Evolutionary conservation across 1,140 invertebrate genomes (phyloP).

Genomic region (Amphibalanus amphitrite): DNA sequence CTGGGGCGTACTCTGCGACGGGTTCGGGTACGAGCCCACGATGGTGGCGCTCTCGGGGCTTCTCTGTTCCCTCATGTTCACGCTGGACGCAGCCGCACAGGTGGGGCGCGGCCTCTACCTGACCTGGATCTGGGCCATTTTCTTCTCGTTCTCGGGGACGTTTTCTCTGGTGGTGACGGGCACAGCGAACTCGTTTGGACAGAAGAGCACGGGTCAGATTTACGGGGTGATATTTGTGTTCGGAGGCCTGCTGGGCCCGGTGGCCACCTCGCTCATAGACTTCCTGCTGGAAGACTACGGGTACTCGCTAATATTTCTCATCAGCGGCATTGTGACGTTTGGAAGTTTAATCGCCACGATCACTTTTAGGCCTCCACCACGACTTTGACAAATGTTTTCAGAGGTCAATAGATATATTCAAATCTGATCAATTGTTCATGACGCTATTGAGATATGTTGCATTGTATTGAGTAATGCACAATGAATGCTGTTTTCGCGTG

Average conservation of each 20-base stretch:
- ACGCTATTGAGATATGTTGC: no score
- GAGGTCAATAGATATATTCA: no score
- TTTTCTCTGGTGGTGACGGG: conserved; percentile 23
- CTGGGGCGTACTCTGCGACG: conserved; percentile 31
- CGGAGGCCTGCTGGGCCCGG: background rate
- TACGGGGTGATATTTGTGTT: background rate
- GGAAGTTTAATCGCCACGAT: background rate
- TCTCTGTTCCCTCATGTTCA: conserved; percentile 11
- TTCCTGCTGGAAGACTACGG: background rate
- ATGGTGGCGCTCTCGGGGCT: background rate
- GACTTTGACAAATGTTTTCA: no score
- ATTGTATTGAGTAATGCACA: no score
- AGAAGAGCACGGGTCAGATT: background rate
- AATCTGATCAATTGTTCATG: no score
- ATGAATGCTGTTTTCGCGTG: no score
- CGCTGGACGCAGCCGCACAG: conserved; percentile 12
- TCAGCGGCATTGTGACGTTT: background rate
- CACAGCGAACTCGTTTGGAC: conserved; percentile 21
- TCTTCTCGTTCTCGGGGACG: conserved; percentile 23
- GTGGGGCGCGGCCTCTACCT: conserved; percentile 23
- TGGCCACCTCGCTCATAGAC: background rate
- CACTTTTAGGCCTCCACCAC: background rate
- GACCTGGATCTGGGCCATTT: conserved; percentile 21
- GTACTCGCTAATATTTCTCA: background rate
- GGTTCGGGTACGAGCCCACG: background rate